Percentiles rank a stretch among this genome's conserved stretches.
Evolutionary conservation across 2,113 vertebrate species (phyloP).

Genomic region (Pardalotus punctatus): DNA sequence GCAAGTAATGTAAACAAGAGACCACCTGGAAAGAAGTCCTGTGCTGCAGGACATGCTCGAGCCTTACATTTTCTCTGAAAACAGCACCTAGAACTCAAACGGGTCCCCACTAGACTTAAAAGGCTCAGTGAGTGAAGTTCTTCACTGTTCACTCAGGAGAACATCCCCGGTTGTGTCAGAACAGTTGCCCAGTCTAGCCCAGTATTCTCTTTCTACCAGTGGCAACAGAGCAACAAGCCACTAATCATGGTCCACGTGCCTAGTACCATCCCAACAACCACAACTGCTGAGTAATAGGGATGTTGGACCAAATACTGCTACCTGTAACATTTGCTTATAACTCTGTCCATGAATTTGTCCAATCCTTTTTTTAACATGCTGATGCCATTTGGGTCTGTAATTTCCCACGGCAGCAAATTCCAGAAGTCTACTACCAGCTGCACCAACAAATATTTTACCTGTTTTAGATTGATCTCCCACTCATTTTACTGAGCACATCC

Average conservation of each 20-base stretch:
- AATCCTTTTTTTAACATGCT: neutral
- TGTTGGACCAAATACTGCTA: neutral
- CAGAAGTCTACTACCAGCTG: neutral
- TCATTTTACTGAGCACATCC: neutral
- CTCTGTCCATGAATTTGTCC: neutral
- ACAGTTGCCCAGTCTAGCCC: rapidly evolving
- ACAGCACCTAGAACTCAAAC: neutral
- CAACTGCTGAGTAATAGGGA: neutral
- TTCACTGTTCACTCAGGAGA: neutral
- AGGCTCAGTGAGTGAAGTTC: neutral
- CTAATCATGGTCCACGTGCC: neutral
- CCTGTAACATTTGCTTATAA: neutral
- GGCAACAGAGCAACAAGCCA: neutral
- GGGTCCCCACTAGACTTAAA: neutral
- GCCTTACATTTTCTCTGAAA: neutral
- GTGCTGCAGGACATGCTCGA: neutral
- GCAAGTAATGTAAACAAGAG: neutral
- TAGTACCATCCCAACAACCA: neutral
- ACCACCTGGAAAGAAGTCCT: neutral
- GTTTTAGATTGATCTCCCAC: neutral
- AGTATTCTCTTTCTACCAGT: neutral
- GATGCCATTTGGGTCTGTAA: neutral
- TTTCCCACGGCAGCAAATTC: neutral
- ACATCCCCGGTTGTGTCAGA: neutral
- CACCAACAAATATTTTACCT: neutral